Conservation (phyloP, 2,797 vertebrate species). For the Monodelphis domestica region DNA sequence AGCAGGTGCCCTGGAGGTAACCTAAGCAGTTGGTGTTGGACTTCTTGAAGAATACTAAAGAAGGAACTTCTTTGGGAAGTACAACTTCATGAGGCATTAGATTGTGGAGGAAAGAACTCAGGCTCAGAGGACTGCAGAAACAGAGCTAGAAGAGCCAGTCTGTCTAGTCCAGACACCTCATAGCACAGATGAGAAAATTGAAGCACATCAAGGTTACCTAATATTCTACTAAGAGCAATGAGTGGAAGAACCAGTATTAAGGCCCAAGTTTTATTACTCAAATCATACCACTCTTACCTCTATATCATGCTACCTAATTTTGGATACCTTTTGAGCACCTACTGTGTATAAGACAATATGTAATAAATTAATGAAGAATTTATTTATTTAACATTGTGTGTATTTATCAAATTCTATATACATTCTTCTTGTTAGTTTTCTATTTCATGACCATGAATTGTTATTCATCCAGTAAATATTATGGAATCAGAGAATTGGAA, state of each 20-base stretch:
- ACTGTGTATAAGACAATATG: neutral
- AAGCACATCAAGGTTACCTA: neutral
- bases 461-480: neutral
- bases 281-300: neutral
- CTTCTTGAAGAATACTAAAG: neutral
- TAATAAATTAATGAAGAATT: neutral
- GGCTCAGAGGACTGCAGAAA: neutral
- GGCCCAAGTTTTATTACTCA: neutral
- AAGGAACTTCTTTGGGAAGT: neutral
- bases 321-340: neutral
- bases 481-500: neutral
- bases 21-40: neutral
- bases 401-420: neutral
- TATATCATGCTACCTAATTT: neutral
- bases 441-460: neutral
- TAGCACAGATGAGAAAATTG: neutral
- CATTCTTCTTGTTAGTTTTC: neutral
- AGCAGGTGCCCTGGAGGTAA: neutral
- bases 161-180: neutral
- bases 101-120: neutral
- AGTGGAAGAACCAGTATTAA: neutral
- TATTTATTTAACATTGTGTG: neutral
- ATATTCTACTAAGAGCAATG: neutral
- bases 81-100: neutral
- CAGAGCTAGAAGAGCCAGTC: neutral